Evolutionary conservation across 2,797 vertebrate genomes (phyloP).

Genomic region (Capromys pilorides): DNA sequence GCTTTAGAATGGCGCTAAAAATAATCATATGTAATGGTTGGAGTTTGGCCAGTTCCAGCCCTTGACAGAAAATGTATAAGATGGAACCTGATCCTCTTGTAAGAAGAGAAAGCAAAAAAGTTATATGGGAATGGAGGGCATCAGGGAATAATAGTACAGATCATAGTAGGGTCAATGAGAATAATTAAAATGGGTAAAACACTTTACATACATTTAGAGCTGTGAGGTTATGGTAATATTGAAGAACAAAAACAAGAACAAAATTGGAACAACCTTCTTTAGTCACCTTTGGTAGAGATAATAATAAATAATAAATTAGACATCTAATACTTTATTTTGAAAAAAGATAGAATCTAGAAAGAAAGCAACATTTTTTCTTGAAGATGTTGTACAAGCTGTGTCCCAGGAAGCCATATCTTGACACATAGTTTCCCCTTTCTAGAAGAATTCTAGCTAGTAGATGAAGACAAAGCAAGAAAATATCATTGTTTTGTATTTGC

Average conservation of each 20-base stretch:
- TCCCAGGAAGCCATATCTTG: background rate
- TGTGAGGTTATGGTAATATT: background rate
- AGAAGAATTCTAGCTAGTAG: background rate
- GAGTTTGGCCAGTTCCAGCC: background rate
- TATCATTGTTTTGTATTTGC: background rate
- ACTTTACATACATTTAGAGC: background rate
- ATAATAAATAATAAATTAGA: background rate
- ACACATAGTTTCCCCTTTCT: background rate
- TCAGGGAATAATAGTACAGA: background rate
- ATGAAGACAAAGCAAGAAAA: background rate
- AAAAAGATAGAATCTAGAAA: background rate
- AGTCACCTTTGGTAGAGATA: background rate
- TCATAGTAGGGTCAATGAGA: background rate
- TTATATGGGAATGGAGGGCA: background rate
- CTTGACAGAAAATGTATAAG: background rate
- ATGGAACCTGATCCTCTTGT: background rate
- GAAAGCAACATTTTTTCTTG: background rate
- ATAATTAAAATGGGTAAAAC: constrained; percentile 1
- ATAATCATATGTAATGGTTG: background rate
- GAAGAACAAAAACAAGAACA: background rate
- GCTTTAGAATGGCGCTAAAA: background rate
- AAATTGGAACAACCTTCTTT: background rate
- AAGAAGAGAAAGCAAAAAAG: background rate
- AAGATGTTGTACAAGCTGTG: background rate
- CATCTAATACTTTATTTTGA: constrained; percentile 1